A percentile compares a stretch with the other conserved stretches of the same genome.
Conservation (phyloP, 2,113 vertebrate genomes). For the Oceanites oceanicus region DNA sequence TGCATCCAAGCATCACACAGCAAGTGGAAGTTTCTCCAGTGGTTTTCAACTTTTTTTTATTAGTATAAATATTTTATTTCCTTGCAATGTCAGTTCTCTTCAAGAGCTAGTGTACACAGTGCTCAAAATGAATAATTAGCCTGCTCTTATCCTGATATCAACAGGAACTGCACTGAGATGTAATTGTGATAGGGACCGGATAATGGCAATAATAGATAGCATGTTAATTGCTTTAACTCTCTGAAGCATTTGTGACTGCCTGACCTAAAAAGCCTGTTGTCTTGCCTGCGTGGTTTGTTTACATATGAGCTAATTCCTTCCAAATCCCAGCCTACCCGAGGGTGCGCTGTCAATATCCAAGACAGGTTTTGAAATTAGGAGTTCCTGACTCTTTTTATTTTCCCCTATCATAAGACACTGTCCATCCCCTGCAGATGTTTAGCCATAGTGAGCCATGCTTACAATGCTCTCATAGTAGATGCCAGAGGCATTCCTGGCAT, state of each 20-base stretch:
- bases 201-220: neutral
- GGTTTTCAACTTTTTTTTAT: neutral
- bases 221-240: neutral
- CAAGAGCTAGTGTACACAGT: neutral
- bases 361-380: neutral
- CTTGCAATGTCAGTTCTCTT: neutral
- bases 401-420: neutral
- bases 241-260: neutral
- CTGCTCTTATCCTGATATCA: neutral
- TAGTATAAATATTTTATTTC: neutral
- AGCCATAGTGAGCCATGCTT: neutral
- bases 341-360: neutral
- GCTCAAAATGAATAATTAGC: neutral
- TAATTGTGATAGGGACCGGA: neutral
- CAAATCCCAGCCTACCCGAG: neutral
- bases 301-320: neutral
- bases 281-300: neutral
- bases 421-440: neutral
- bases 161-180: neutral
- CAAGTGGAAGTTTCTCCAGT: neutral
- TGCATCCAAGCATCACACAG: neutral
- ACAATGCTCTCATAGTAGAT: neutral
- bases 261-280: neutral
- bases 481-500: neutral
- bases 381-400: neutral